These are phyloP conservation scores for Corythucha ciliata DNA, from an alignment of 2,888 invertebrate species.

Conservation along the genomic window DNA sequence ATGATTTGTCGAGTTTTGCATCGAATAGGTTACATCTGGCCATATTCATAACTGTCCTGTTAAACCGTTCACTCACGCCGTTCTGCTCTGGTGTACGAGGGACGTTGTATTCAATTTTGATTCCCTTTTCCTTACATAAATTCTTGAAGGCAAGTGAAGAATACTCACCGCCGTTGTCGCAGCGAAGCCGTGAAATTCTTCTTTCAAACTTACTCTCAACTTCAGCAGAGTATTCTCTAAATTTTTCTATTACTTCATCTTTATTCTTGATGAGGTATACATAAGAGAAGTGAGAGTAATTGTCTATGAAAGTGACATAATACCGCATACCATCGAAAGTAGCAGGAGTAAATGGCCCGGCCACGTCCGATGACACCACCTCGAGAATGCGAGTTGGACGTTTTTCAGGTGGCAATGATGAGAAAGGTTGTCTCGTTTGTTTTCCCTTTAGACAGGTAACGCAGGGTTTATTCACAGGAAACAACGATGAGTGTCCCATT, in stretches of 20 bases:
- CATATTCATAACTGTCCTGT: slow-evolving; percentile 8
- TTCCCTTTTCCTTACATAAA: slow-evolving; percentile 4
- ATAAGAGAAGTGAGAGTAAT: slow-evolving; percentile 4
- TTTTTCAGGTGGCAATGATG: neutral
- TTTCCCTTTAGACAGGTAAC: slow-evolving; percentile 9
- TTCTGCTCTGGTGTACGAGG: slow-evolving; percentile 12
- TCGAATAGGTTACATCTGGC: neutral
- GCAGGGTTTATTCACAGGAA: neutral
- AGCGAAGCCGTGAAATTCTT: neutral
- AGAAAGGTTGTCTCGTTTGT: slow-evolving; percentile 10
- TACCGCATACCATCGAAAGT: slow-evolving; percentile 6
- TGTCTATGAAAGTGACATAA: slow-evolving; percentile 7
- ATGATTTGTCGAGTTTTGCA: slow-evolving; percentile 2
- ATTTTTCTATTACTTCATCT: slow-evolving; percentile 3
- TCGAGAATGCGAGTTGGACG: neutral
- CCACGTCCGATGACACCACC: neutral
- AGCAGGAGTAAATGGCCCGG: slow-evolving; percentile 4
- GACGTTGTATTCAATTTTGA: neutral
- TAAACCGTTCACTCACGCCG: slow-evolving; percentile 6
- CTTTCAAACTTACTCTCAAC: neutral
- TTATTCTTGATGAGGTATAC: neutral
- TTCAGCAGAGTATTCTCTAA: neutral
- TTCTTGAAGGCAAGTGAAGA: neutral
- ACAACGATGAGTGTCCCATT: slow-evolving; percentile 7
- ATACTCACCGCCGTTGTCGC: slow-evolving; percentile 7